phyloP scores from a whole-genome alignment of 2,888 invertebrate genomes.

The Diaperis boleti region DNA sequence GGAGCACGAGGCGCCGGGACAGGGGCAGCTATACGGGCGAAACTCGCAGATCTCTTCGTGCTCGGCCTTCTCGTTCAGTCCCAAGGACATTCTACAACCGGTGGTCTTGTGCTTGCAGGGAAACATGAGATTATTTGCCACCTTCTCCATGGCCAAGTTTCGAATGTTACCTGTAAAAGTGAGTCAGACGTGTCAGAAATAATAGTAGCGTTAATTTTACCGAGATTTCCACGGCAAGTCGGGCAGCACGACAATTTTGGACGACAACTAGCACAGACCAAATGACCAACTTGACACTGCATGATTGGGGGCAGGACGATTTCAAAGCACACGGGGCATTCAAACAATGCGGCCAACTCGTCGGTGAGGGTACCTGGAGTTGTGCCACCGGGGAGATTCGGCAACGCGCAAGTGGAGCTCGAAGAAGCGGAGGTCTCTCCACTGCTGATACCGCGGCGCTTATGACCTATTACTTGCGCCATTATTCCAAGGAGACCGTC shows the following conservation, averaged over 20 bases:
- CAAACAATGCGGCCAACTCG: constrained; percentile 91
- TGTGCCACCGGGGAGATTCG: constrained; percentile 60
- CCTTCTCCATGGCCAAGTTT: constrained; percentile 99
- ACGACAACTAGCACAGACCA: constrained; percentile 97
- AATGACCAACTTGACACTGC: constrained; percentile 98
- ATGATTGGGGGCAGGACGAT: constrained; percentile 99
- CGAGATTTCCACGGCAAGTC: constrained; percentile 96
- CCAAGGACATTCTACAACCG: constrained; percentile 91
- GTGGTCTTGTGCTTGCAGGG: constrained; percentile 98
- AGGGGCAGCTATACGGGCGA: constrained; percentile 98
- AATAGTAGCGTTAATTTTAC: constrained; percentile 60
- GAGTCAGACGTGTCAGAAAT: neutral
- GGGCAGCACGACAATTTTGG: constrained; percentile 98
- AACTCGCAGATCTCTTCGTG: constrained; percentile 99
- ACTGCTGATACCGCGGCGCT: constrained; percentile 57
- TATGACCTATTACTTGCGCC: constrained; percentile 60
- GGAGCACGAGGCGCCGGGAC: constrained; percentile 99
- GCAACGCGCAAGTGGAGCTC: constrained; percentile 56
- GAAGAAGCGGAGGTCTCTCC: constrained; percentile 55
- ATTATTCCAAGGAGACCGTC: constrained; percentile 41
- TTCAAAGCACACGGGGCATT: constrained; percentile 99
- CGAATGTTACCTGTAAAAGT: constrained; percentile 82
- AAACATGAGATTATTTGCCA: constrained; percentile 97
- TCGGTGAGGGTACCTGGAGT: constrained; percentile 80
- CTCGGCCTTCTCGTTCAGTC: constrained; percentile 97